Percentiles rank a stretch among this genome's conserved stretches.
Conservation (phyloP, 2,888 invertebrate genomes). For the Cheilosia soror region DNA sequence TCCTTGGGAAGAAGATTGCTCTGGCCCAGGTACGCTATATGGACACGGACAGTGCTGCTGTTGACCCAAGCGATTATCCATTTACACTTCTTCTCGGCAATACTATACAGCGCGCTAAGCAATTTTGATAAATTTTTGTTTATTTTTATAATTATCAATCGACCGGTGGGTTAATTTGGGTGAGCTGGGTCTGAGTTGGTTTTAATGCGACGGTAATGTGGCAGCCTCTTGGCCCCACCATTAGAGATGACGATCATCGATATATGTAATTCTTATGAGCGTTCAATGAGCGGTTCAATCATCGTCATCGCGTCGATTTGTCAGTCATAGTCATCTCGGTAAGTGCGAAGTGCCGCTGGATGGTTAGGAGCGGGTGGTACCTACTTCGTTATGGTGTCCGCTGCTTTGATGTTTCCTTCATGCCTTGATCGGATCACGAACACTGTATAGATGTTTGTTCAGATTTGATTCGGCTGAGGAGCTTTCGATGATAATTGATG, state of each 20-base stretch:
- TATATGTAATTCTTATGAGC: conserved; percentile 70
- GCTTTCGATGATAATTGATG: conserved; percentile 63
- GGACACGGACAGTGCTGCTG: conserved; percentile 16
- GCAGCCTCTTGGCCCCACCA: conserved; percentile 9
- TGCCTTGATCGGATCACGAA: conserved; percentile 32
- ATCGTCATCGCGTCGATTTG: conserved; percentile 45
- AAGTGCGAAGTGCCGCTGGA: conserved; percentile 27
- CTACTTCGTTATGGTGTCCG: conserved; percentile 5
- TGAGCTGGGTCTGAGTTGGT: conserved; percentile 66
- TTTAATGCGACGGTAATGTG: conserved; percentile 74
- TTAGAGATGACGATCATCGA: conserved; percentile 41
- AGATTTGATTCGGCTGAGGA: conserved; percentile 52
- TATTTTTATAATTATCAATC: conserved; percentile 73
- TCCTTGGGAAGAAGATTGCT: not conserved
- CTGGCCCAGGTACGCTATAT: conserved; percentile 17
- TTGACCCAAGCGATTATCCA: conserved; percentile 74
- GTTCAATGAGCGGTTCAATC: conserved; percentile 54
- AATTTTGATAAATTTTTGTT: conserved; percentile 66
- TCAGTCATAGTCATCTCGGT: conserved; percentile 49
- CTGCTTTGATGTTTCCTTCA: conserved; percentile 40
- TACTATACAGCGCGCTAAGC: conserved; percentile 50
- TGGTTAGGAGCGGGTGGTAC: conserved; percentile 38
- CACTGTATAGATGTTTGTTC: conserved; percentile 38
- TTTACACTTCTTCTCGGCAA: conserved; percentile 69
- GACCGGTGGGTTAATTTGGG: conserved; percentile 65